Conservation (phyloP, 1,140 invertebrate genomes). For the Drosophila truncata region DNA sequence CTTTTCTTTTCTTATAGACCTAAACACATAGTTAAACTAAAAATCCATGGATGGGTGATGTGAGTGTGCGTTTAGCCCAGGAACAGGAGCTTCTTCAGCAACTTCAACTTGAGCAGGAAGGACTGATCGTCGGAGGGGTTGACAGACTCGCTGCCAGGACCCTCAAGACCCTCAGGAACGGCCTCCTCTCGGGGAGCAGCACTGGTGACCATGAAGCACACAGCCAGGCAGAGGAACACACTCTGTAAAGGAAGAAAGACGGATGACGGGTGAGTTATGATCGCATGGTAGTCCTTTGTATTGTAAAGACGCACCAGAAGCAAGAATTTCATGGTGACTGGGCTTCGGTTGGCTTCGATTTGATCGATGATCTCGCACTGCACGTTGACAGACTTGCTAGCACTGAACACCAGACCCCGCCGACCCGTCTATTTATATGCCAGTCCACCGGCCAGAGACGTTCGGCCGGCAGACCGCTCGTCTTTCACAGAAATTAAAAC, state of each 20-base stretch:
- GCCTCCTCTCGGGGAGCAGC: constrained; percentile 78
- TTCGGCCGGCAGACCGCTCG: constrained; percentile 43
- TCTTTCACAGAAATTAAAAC: constrained; percentile 76
- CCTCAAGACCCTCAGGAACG: constrained; percentile 77
- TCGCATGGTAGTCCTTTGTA: constrained; percentile 5
- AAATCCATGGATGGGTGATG: constrained; percentile 16
- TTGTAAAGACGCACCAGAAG: constrained; percentile 66
- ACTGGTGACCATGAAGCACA: constrained; percentile 63
- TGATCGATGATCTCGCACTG: constrained; percentile 60
- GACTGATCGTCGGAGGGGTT: constrained; percentile 76
- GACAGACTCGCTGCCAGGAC: constrained; percentile 62
- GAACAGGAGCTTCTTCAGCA: constrained; percentile 78
- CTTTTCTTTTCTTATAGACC: constrained; percentile 27
- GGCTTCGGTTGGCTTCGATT: constrained; percentile 23
- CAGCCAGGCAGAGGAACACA: constrained; percentile 71
- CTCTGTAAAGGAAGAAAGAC: constrained; percentile 50
- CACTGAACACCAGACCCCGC: constrained; percentile 63
- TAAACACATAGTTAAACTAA: constrained; percentile 57
- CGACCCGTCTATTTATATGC: constrained; percentile 73
- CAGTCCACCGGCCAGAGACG: constrained; percentile 23
- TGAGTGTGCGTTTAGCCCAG: constrained; percentile 57
- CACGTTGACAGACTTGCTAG: constrained; percentile 64
- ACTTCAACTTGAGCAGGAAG: constrained; percentile 72
- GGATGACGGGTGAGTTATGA: constrained; percentile 11
- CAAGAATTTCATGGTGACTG: constrained; percentile 76